phyloP scores from a whole-genome alignment of 2,888 invertebrate genomes.

The Helobdella robusta region DNA sequence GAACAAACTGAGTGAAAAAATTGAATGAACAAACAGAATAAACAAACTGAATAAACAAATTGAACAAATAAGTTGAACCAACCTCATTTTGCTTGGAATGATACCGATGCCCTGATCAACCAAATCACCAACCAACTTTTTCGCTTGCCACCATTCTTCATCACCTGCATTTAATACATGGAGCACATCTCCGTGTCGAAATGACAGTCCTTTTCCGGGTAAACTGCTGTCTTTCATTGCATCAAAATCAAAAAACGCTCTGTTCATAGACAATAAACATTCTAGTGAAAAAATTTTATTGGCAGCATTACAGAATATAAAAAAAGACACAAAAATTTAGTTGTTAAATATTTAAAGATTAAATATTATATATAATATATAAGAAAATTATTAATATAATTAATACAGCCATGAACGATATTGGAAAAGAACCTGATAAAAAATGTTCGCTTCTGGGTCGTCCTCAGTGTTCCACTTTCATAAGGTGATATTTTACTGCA shows the following conservation, averaged over 20 bases:
- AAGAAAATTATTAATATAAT: no score
- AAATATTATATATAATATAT: no score
- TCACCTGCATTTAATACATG: constrained; percentile 93
- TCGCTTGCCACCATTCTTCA: constrained; percentile 97
- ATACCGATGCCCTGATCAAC: constrained; percentile 76
- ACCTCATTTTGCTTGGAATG: constrained; percentile 73
- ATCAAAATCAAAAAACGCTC: constrained; percentile 25
- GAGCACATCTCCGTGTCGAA: constrained; percentile 92
- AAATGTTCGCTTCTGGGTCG: constrained; percentile 87
- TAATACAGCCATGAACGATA: no score
- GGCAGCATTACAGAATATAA: no score
- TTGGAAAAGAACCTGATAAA: constrained; percentile 69
- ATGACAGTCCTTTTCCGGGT: constrained; percentile 68
- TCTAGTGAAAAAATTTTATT: background rate
- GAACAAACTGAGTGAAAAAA: background rate
- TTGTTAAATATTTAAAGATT: no score
- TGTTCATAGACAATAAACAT: background rate
- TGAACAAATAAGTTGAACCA: constrained; percentile 1
- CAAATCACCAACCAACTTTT: constrained; percentile 55
- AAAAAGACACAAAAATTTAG: no score
- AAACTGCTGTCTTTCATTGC: constrained; percentile 17
- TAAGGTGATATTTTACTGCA: no score
- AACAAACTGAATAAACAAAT: background rate
- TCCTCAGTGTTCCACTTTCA: constrained; percentile 56
- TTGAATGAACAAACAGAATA: background rate